Base-by-base conservation (phyloP, 2,113 vertebrate genomes). In the Indicator indicator region DNA sequence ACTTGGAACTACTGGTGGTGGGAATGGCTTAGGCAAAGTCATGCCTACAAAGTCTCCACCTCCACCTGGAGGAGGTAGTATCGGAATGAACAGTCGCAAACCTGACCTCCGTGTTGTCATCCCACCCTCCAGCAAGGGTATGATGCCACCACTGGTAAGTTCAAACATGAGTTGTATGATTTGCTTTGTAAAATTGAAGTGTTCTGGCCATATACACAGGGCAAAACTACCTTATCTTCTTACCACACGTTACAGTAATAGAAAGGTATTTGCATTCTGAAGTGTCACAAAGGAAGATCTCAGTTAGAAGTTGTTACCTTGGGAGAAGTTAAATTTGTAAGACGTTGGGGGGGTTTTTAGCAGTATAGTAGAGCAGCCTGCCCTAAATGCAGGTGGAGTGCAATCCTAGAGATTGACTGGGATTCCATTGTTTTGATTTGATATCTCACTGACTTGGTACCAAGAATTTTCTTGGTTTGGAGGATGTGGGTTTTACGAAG, bases 121-220 rank as follows among this genome's bases (percentile, higher is more conserved):
- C 97, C 99, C 99, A 9, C 98, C 99, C 85, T 98, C 99, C 65
- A 99, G 98, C 98, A 99, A 99, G 98, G 98, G 98, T 95, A 99
- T 99, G 99, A 99, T 99, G 99, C 99, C 99, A 68, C 99, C 99
- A n/a, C 89, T 99, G 98, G 99, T 99, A 97, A 98, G 98, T 98
- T 58, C 5, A 50, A 62, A 23, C 33, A 8, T 33, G 73, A 20
- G 2, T 50, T 59, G 55, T 85, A 0, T 32, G 38, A 20, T 17
- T 81, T 38, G 6, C 48, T 63, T 26, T 36, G 40, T 80, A 30
- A 11, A 67, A 83, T 52, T 9, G 24, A 48, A 24, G 32, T 38
- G 23, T 54, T 63, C 5, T 59, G 33, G 6, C 64, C 36, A 19
- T 8, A 1, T 12, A 7, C 28, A 20, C 11, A 9, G 30, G n/a